Evolutionary conservation across 2,113 vertebrate species (phyloP).

Genomic region (Prunella himalayana): DNA sequence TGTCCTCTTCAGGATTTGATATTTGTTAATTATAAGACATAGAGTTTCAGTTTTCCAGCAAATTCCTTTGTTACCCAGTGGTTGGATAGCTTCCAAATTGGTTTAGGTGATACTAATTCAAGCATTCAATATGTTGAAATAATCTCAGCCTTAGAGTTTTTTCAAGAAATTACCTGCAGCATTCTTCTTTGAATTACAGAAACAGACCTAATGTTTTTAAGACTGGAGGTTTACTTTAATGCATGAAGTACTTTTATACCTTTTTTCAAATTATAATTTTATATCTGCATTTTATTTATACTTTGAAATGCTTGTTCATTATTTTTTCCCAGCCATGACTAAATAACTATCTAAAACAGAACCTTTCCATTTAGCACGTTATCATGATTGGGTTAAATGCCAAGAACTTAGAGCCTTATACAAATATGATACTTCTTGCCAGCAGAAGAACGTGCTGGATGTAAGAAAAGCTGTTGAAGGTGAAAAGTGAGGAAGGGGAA

Average conservation of each 20-base stretch:
- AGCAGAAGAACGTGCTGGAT: background rate
- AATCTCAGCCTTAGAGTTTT: background rate
- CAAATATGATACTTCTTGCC: background rate
- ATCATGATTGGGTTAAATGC: background rate
- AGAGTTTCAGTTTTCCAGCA: background rate
- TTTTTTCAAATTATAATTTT: background rate
- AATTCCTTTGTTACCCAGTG: background rate
- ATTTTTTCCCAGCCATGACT: background rate
- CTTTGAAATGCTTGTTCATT: background rate
- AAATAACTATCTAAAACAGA: background rate
- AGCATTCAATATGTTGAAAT: background rate
- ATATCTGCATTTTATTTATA: background rate
- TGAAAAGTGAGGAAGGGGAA: background rate
- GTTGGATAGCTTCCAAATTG: background rate
- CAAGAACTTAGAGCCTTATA: background rate
- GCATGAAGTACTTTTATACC: background rate
- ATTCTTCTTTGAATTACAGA: background rate
- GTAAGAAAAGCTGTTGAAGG: background rate
- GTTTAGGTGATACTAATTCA: constrained; percentile 5
- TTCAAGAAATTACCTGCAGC: background rate
- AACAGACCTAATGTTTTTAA: background rate
- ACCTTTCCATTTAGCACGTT: background rate
- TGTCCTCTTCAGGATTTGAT: background rate
- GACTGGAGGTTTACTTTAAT: background rate
- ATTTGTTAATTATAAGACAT: background rate